These are phyloP conservation scores for Ashinkailepas kermadecensis DNA, from an alignment of 2,888 invertebrate species.

Conservation along the genomic window DNA sequence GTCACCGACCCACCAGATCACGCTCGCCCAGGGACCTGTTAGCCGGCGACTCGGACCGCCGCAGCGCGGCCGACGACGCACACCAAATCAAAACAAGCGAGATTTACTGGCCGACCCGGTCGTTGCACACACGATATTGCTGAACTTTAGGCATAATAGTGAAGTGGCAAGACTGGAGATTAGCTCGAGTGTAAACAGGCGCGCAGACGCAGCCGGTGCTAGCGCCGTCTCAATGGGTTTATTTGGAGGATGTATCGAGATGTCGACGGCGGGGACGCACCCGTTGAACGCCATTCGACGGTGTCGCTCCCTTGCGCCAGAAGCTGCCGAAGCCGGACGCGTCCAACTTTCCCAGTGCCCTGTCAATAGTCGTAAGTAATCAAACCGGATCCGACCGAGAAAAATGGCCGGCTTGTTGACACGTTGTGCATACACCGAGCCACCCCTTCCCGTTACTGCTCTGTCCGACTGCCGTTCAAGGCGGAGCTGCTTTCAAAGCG, in stretches of 20 bases:
- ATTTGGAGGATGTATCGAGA: neutral
- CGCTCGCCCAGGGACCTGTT: neutral
- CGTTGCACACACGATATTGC: slow-evolving; percentile 12
- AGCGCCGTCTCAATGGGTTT: neutral
- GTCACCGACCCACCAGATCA: no score
- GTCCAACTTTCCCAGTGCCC: neutral
- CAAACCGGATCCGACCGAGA: neutral
- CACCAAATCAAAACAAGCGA: slow-evolving; percentile 17
- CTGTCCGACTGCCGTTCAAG: no score
- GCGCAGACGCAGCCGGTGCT: neutral
- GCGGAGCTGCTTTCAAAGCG: no score
- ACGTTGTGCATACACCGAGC: neutral
- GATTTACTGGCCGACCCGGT: neutral
- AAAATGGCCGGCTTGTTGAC: slow-evolving; percentile 4
- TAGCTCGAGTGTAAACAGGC: slow-evolving; percentile 17
- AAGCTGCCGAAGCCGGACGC: neutral
- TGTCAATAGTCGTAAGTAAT: slow-evolving; percentile 7
- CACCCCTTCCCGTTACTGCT: neutral
- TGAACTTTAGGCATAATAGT: slow-evolving; percentile 13
- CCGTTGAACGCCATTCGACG: no score
- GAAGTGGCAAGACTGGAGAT: slow-evolving; percentile 10
- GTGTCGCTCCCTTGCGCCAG: no score
- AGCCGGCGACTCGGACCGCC: neutral
- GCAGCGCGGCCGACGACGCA: neutral
- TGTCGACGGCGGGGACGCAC: neutral